A percentile compares a stretch with the other conserved stretches of the same genome.
Evolutionary conservation across 2,888 invertebrate genomes (phyloP).

Genomic region (Choreutis nemorana): DNA sequence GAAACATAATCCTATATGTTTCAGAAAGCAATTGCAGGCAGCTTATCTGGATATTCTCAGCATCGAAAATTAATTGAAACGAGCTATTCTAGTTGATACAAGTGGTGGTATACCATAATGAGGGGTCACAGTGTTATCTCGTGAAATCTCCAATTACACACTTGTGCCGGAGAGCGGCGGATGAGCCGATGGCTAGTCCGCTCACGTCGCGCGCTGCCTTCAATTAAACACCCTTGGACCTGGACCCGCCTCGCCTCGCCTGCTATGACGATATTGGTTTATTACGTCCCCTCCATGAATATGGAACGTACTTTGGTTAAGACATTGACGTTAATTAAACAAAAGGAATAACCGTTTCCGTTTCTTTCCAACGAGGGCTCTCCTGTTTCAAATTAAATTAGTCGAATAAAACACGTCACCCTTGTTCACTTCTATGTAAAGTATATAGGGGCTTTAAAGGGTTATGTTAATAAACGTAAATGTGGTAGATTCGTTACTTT

Average conservation of each 20-base stretch:
- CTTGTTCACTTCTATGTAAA: too few species aligned
- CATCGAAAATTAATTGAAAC: too few species aligned
- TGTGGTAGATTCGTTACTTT: constrained; percentile 53
- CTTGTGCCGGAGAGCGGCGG: constrained; percentile 26
- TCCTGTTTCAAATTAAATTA: too few species aligned
- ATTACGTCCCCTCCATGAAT: constrained; percentile 38
- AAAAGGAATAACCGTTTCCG: constrained; percentile 12
- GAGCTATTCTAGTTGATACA: too few species aligned
- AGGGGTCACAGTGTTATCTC: constrained; percentile 55
- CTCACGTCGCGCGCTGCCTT: constrained; percentile 53
- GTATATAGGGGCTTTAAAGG: too few species aligned
- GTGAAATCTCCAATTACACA: constrained; percentile 59
- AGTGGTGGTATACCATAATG: constrained; percentile 37
- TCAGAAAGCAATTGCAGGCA: too few species aligned
- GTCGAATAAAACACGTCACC: constrained; percentile 3
- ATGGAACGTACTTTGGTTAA: constrained; percentile 21
- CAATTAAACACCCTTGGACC: constrained; percentile 37
- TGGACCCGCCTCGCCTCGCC: constrained; percentile 12
- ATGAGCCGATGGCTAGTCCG: constrained; percentile 53
- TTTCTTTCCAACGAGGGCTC: too few species aligned
- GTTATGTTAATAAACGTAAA: constrained; percentile 36
- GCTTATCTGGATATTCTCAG: too few species aligned
- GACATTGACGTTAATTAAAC: too few species aligned
- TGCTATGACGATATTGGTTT: constrained; percentile 44
- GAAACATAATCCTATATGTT: too few species aligned